These are phyloP conservation scores for Orthosia incerta DNA, from an alignment of 2,888 invertebrate genomes.

Conservation along the genomic window DNA sequence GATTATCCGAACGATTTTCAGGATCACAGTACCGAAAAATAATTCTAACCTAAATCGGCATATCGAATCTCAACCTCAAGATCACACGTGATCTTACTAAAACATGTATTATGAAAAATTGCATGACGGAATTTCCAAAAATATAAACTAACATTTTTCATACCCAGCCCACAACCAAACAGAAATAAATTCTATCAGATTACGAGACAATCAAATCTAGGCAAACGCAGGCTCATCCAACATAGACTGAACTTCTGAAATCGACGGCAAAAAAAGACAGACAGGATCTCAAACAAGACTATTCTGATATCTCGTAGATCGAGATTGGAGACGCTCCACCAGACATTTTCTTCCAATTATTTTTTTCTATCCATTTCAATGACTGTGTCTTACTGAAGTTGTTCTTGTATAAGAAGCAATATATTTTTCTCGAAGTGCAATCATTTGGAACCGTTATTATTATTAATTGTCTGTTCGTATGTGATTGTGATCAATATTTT, in stretches of 20 bases:
- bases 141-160: slow-evolving; percentile 14
- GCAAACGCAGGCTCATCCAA: slow-evolving; percentile 30
- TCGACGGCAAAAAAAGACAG: slow-evolving; percentile 56
- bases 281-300: slow-evolving; percentile 10
- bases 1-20: not conserved
- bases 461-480: too few species aligned
- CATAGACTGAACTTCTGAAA: slow-evolving; percentile 44
- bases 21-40: not conserved
- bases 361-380: slow-evolving; percentile 27
- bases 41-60: not conserved
- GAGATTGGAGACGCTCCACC: slow-evolving; percentile 22
- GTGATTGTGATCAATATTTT: too few species aligned
- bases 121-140: not conserved
- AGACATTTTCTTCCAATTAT: slow-evolving; percentile 2
- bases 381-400: slow-evolving; percentile 1
- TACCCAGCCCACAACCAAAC: not conserved
- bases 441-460: not conserved
- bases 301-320: slow-evolving; percentile 29
- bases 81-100: not conserved
- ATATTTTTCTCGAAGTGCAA: slow-evolving; percentile 5
- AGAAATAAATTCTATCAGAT: slow-evolving; percentile 45
- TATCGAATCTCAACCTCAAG: not conserved
- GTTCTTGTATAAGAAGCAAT: not conserved
- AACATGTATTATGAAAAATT: slow-evolving; percentile 4
- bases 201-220: slow-evolving; percentile 52